Percentiles rank a stretch among this genome's conserved stretches.
phyloP scores from a whole-genome alignment of 2,113 vertebrate species.

The Myotis lucifugus region DNA sequence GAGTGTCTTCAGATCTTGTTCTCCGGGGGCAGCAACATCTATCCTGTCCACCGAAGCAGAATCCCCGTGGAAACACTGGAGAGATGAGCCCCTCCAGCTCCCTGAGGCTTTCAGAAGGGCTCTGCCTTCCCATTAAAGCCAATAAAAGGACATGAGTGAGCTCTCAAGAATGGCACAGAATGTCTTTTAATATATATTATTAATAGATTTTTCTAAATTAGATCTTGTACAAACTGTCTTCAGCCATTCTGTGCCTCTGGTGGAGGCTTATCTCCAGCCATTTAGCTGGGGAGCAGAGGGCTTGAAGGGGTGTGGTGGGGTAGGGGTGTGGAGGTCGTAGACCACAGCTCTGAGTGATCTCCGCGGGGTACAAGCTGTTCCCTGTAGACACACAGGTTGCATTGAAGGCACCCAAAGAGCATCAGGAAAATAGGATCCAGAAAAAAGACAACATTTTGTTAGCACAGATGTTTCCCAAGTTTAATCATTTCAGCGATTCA shows the following conservation, averaged over 20 bases:
- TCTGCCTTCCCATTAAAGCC: not conserved
- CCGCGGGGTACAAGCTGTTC: not conserved
- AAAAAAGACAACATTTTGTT: not conserved
- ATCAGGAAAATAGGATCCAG: not conserved
- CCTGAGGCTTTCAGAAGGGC: not conserved
- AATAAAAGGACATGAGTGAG: conserved; percentile 21
- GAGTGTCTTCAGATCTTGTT: not conserved
- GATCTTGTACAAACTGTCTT: conserved; percentile 23
- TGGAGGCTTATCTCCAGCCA: not conserved
- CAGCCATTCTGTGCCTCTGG: conserved; percentile 19
- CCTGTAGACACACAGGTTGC: not conserved
- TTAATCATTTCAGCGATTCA: not conserved
- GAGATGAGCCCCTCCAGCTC: conserved; percentile 10
- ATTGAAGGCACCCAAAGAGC: not conserved
- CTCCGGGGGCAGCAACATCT: not conserved
- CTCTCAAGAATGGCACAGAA: conserved; percentile 37
- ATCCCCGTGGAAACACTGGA: not conserved
- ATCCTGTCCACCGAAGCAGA: not conserved
- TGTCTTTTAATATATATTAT: conserved; percentile 42
- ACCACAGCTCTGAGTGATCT: not conserved
- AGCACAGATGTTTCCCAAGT: not conserved
- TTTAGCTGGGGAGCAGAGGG: not conserved
- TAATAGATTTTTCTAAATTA: conserved; percentile 55
- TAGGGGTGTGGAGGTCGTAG: not conserved
- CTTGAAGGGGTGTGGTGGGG: not conserved